Evolutionary conservation across 2,888 invertebrate species (phyloP).

Genomic region (Phyllotreta striolata): DNA sequence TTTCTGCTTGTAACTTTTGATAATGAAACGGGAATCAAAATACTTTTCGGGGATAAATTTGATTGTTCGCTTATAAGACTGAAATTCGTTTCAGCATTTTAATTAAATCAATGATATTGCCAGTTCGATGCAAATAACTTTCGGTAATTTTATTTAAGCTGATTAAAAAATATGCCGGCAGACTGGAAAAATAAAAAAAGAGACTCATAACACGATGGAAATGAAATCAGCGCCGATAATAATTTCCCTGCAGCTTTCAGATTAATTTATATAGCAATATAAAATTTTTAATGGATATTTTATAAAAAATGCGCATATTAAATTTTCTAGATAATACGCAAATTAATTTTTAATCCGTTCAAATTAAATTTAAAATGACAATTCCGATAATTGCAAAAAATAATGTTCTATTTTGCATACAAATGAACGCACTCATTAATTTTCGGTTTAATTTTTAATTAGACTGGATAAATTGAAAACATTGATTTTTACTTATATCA

Average conservation of each 20-base stretch:
- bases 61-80: no score
- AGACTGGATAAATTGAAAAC: conserved; percentile 27
- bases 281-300: conserved; percentile 32
- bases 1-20: no score
- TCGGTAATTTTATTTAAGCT: conserved; percentile 14
- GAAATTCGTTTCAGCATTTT: background rate
- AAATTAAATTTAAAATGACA: conserved; percentile 36
- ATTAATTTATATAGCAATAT: conserved; percentile 31
- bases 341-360: conserved; percentile 33
- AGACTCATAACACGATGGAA: conserved; percentile 16
- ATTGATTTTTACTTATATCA: conserved; percentile 22
- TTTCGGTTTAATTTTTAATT: conserved; percentile 32
- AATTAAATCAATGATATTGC: conserved; percentile 9
- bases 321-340: conserved; percentile 34
- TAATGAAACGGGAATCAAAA: no score
- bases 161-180: conserved; percentile 18
- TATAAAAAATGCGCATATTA: conserved; percentile 33
- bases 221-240: conserved; percentile 27
- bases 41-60: no score
- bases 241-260: conserved; percentile 25
- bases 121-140: conserved; percentile 8
- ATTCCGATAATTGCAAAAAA: conserved; percentile 33
- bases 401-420: conserved; percentile 30
- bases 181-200: conserved; percentile 22
- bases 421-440: conserved; percentile 30